Percentiles rank a stretch among this genome's conserved stretches.
phyloP scores from a whole-genome alignment of 2,888 invertebrate species.

The Cerastis leucographa region DNA sequence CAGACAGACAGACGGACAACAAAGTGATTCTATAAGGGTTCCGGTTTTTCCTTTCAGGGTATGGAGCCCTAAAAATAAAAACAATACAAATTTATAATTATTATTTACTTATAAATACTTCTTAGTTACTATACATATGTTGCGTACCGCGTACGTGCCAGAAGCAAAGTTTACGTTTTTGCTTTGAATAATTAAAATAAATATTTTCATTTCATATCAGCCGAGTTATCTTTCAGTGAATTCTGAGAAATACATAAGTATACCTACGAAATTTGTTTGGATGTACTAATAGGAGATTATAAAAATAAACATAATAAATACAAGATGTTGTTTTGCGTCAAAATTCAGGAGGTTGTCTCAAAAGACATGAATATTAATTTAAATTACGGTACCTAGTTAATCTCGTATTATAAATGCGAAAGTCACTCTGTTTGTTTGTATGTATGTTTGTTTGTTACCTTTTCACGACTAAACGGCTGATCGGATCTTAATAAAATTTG shows the following conservation, averaged over 20 bases:
- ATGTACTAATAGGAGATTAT: slow-evolving; percentile 3
- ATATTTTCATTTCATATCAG: slow-evolving; percentile 51
- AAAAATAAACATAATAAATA: neutral
- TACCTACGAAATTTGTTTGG: slow-evolving; percentile 26
- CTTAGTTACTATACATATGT: neutral
- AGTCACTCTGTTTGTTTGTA: too few species aligned
- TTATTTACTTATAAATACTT: slow-evolving; percentile 1
- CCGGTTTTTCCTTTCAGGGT: too few species aligned
- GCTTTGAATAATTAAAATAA: slow-evolving; percentile 35
- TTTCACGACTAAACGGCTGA: too few species aligned
- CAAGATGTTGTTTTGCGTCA: too few species aligned
- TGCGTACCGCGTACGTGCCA: slow-evolving; percentile 40
- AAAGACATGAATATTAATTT: too few species aligned
- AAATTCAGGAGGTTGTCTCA: too few species aligned
- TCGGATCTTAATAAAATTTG: too few species aligned
- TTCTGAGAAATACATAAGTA: slow-evolving; percentile 30
- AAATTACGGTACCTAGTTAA: too few species aligned
- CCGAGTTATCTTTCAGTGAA: slow-evolving; percentile 32
- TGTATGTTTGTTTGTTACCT: too few species aligned
- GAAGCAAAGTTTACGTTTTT: slow-evolving; percentile 28
- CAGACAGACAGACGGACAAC: too few species aligned
- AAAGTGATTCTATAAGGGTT: too few species aligned
- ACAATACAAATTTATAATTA: neutral
- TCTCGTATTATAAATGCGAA: too few species aligned
- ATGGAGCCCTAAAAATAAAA: neutral